Percentiles rank a stretch among this genome's conserved stretches.
These are phyloP conservation scores for Hypocryptadius cinnamomeus DNA, from an alignment of 2,113 vertebrate genomes.

Conservation along the genomic window DNA sequence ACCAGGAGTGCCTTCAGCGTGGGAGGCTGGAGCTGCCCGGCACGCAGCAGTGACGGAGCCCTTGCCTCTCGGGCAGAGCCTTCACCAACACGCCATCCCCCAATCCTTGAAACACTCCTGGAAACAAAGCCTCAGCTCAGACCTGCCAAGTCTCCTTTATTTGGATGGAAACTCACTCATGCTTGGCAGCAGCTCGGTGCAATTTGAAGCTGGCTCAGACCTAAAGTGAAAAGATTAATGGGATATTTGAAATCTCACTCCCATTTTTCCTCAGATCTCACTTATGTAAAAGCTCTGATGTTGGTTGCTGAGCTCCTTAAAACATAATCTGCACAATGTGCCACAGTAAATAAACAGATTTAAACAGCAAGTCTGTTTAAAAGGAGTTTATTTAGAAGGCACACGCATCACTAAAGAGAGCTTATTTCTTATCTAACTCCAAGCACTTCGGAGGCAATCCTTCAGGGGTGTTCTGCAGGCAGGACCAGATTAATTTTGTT, in stretches of 20 bases:
- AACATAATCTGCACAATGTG: constrained; percentile 49
- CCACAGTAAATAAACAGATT: constrained; percentile 60
- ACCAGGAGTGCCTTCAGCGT: accelerated
- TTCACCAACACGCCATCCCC: not conserved
- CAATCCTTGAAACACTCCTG: not conserved
- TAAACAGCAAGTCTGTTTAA: constrained; percentile 39
- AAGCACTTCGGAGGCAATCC: constrained; percentile 41
- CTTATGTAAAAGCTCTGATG: constrained; percentile 49
- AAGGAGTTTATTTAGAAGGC: constrained; percentile 45
- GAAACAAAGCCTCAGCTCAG: not conserved
- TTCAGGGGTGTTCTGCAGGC: constrained; percentile 43
- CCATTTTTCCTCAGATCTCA: constrained; percentile 48
- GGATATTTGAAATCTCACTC: constrained; percentile 52
- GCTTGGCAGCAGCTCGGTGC: constrained; percentile 20
- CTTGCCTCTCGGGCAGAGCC: not conserved
- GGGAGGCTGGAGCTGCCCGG: not conserved
- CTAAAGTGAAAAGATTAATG: constrained; percentile 59
- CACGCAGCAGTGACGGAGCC: accelerated
- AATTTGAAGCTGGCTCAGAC: constrained; percentile 53
- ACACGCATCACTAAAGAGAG: constrained; percentile 30
- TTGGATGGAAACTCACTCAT: constrained; percentile 25
- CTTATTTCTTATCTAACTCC: constrained; percentile 58
- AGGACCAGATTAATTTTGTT: constrained; percentile 50
- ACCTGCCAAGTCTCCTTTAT: constrained; percentile 29
- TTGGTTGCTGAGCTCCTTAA: constrained; percentile 43